Conservation (phyloP, 64 coral and sea anemone genomes). For the Orbicella faveolata region DNA sequence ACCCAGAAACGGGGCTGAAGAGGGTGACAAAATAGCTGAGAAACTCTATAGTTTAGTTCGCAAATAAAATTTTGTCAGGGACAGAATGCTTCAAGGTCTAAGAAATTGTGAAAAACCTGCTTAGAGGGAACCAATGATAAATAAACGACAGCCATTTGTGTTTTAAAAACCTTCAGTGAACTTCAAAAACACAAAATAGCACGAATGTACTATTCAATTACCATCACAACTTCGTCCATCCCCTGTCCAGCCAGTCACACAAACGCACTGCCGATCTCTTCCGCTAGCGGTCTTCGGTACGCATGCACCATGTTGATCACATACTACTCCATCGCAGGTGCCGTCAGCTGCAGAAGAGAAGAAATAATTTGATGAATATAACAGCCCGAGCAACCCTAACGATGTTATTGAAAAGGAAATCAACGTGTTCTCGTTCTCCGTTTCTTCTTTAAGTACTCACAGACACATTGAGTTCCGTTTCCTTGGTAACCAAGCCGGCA, state of each 20-base stretch:
- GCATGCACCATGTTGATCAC: constrained; percentile 52
- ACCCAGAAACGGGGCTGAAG: too few relatives aligned
- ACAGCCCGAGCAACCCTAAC: neutral
- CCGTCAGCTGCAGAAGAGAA: constrained; percentile 52
- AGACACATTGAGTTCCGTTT: constrained; percentile 56
- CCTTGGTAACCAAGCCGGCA: constrained; percentile 77
- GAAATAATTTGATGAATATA: neutral
- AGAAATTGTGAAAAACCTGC: too few relatives aligned
- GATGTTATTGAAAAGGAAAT: too few relatives aligned
- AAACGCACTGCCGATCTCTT: constrained; percentile 28
- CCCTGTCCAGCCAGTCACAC: constrained; percentile 38
- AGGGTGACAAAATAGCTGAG: too few relatives aligned
- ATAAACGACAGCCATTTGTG: too few relatives aligned
- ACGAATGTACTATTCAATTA: neutral
- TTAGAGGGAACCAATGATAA: too few relatives aligned
- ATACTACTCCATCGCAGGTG: constrained; percentile 53
- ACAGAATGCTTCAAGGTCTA: too few relatives aligned
- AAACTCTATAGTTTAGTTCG: too few relatives aligned
- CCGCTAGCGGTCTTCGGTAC: neutral
- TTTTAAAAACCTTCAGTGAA: too few relatives aligned
- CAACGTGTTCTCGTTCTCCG: neutral
- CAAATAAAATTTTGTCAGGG: too few relatives aligned
- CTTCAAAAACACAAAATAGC: too few relatives aligned
- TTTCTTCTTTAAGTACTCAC: constrained; percentile 34
- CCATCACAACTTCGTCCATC: constrained; percentile 44